A percentile compares a stretch with the other conserved stretches of the same genome.
Evolutionary conservation across 2,113 vertebrate genomes (phyloP).

Genomic region (Corydoras sp.): DNA sequence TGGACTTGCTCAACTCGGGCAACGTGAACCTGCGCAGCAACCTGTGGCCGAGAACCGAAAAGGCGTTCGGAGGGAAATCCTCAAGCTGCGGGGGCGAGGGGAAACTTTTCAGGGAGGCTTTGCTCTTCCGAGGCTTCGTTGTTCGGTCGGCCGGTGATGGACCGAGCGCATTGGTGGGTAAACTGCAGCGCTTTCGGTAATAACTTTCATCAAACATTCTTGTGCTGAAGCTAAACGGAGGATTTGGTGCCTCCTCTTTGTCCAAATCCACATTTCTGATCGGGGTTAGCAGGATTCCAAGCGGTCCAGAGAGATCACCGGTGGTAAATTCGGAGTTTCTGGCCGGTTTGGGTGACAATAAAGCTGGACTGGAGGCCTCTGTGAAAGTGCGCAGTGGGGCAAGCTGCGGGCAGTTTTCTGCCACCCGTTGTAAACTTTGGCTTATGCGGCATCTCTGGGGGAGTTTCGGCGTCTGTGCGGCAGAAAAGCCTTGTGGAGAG

Average conservation of each 20-base stretch:
- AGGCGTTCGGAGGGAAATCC: slow-evolving; percentile 27
- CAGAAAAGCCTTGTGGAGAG: slow-evolving; percentile 28
- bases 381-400: slow-evolving; percentile 36
- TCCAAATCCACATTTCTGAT: slow-evolving; percentile 37
- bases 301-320: slow-evolving; percentile 8
- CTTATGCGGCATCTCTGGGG: slow-evolving; percentile 15
- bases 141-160: slow-evolving; percentile 51
- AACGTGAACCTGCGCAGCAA: slow-evolving; percentile 61
- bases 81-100: slow-evolving; percentile 27
- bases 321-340: slow-evolving; percentile 32
- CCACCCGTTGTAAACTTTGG: slow-evolving; percentile 2
- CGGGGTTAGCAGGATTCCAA: slow-evolving; percentile 54
- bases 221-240: slow-evolving; percentile 27
- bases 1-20: slow-evolving; percentile 54
- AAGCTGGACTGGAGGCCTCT: slow-evolving; percentile 14
- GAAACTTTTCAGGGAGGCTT: slow-evolving; percentile 36
- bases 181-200: slow-evolving; percentile 63
- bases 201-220: slow-evolving; percentile 57
- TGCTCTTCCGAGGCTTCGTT: slow-evolving; percentile 45
- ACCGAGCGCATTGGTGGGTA: slow-evolving; percentile 55
- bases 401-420: slow-evolving; percentile 16
- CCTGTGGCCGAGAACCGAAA: slow-evolving; percentile 54
- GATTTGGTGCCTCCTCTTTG: slow-evolving; percentile 19
- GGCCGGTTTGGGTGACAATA: slow-evolving; percentile 39
- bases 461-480: slow-evolving; percentile 39